A percentile compares a stretch with the other conserved stretches of the same genome.
Conservation (phyloP, 2,888 invertebrate genomes). For the Brachyptera putata region DNA sequence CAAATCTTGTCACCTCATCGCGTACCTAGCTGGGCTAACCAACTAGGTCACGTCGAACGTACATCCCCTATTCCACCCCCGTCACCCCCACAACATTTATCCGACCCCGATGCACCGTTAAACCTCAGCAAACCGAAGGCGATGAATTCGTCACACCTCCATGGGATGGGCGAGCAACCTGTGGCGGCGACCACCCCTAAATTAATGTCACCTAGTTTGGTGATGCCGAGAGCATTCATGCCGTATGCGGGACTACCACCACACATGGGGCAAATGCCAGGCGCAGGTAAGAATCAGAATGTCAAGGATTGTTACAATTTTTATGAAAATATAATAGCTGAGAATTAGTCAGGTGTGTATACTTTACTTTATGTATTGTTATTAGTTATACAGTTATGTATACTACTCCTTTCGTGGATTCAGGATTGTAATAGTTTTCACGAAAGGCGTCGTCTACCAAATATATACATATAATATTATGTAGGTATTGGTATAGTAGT, state of each 20-base stretch:
- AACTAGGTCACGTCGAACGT: slow-evolving; percentile 57
- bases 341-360: too few species aligned
- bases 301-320: too few species aligned
- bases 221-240: slow-evolving; percentile 57
- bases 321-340: too few species aligned
- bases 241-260: slow-evolving; percentile 60
- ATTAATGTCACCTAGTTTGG: slow-evolving; percentile 54
- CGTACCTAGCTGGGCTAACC: slow-evolving; percentile 62
- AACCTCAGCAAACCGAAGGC: slow-evolving; percentile 83
- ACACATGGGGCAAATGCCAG: slow-evolving; percentile 48
- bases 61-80: slow-evolving; percentile 38
- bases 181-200: slow-evolving; percentile 55
- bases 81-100: slow-evolving; percentile 25
- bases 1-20: slow-evolving; percentile 41
- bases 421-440: too few species aligned
- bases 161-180: slow-evolving; percentile 39
- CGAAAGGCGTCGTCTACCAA: too few species aligned
- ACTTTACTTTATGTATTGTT: too few species aligned
- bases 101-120: slow-evolving; percentile 76
- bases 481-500: too few species aligned
- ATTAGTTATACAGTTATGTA: too few species aligned
- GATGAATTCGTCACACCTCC: slow-evolving; percentile 36
- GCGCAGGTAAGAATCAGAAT: slow-evolving; percentile 39
- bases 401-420: too few species aligned
- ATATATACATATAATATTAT: too few species aligned